Evolutionary conservation across 2,888 invertebrate genomes (phyloP), one percentile per base, ranked within the genome.

Genomic region (Tipula lateralis): DNA sequence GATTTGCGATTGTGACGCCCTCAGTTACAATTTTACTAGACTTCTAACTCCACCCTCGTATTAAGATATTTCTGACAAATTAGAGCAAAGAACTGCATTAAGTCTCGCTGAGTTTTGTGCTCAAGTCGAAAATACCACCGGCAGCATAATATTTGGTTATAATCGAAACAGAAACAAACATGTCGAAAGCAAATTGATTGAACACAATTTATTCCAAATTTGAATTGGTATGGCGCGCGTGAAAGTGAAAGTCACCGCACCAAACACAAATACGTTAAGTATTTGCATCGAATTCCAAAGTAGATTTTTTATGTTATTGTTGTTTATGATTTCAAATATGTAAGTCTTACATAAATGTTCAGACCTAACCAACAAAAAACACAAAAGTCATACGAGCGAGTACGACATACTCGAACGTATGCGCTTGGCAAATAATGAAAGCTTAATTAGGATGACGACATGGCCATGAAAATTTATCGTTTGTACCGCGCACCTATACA

Each of bases 221-320:
- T 66, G 66, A 66, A 66, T 66, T 66, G 13, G 24, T 66, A 24
- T 24, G 66, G 66, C 66, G 9, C 66, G 66, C 66, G 66, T 9
- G 66, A 66, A 66, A 66, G 66, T 66, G 66, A 66, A 66, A 66
- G 66, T 66, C 7, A 16, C 16, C 44, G 16, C 16, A 44, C 39
- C 39, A 16, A 44, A 39, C 9, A 44, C 9, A 66, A 2, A 24
- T 66, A 66, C 44, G 44, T 66, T 66, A 13, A 66, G 24, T 66
- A 66, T 66, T 66, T 66, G 66, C 66, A 66, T 66, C 66, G 66
- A 66, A 66, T 66, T 66, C 66, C 66, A 66, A 66, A 66, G 66
- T 66, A 66, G 24, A 66, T 66, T 66, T 66, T 66, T 66, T 66
- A 24, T 66, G 66, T 66, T n/a, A n/a, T 39, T 39, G 66, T 66